phyloP scores from a whole-genome alignment of 2,888 invertebrate species.

The Myopa tessellatipennis region DNA sequence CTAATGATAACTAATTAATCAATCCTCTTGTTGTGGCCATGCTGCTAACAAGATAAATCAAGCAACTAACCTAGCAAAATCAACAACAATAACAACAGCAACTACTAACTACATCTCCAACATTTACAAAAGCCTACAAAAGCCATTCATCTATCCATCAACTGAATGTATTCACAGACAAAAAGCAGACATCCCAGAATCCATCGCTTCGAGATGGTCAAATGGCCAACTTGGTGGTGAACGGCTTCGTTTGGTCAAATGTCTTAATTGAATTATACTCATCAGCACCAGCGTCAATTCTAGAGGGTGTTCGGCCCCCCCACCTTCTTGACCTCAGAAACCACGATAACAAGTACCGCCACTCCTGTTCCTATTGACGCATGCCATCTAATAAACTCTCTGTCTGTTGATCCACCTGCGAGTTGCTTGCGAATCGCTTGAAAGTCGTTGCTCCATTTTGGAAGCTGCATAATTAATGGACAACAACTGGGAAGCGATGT shows the following conservation, averaged over 20 bases:
- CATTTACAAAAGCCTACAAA: neutral
- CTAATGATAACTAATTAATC: neutral
- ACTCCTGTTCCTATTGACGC: too few relatives aligned
- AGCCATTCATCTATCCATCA: too few relatives aligned
- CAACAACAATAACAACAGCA: neutral
- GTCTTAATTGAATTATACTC: conserved; percentile 63
- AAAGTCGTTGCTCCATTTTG: neutral
- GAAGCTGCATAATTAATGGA: conserved; percentile 1
- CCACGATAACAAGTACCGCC: neutral
- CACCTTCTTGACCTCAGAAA: neutral
- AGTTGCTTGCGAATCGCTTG: neutral
- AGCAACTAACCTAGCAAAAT: neutral
- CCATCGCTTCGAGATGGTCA: neutral
- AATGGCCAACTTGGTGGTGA: neutral
- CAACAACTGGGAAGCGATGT: too few relatives aligned
- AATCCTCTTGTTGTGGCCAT: neutral
- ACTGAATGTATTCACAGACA: neutral
- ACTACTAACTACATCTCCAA: too few relatives aligned
- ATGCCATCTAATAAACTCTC: neutral
- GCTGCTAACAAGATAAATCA: neutral
- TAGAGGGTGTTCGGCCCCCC: neutral
- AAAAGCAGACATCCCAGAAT: too few relatives aligned
- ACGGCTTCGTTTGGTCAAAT: conserved; percentile 47
- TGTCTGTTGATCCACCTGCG: neutral
- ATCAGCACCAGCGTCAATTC: conserved; percentile 44